A percentile compares a stretch with the other conserved stretches of the same genome.
These are phyloP conservation scores for Caenorhabditis brenneri DNA, from an alignment of 1,140 invertebrate species.

Conservation along the genomic window DNA sequence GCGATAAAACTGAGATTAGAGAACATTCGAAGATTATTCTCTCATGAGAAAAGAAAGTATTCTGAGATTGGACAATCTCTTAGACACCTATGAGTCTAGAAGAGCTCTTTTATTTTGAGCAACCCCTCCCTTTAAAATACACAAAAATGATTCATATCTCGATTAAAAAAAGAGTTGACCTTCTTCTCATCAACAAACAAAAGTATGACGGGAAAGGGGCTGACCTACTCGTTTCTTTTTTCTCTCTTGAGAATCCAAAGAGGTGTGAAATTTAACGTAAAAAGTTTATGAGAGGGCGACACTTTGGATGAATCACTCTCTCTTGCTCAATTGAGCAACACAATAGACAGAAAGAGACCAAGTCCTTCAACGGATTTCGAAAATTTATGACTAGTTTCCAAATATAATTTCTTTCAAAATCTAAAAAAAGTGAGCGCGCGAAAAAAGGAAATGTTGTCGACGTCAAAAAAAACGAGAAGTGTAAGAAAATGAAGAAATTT, in stretches of 20 bases:
- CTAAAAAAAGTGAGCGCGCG: conserved; percentile 25
- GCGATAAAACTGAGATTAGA: background rate
- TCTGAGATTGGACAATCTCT: no score
- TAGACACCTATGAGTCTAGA: no score
- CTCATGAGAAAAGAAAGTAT: background rate
- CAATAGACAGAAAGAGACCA: background rate
- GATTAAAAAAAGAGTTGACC: background rate
- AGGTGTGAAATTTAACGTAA: conserved; percentile 29
- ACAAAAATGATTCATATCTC: conserved; percentile 34
- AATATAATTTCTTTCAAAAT: conserved; percentile 20
- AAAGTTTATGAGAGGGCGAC: background rate
- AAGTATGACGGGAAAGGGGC: background rate
- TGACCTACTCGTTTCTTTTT: background rate
- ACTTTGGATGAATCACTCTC: conserved; percentile 13
- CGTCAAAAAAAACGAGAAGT: background rate
- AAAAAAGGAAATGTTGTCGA: background rate
- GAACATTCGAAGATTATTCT: conserved; percentile 13
- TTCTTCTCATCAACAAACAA: conserved; percentile 39
- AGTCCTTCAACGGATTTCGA: no score
- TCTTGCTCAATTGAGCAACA: conserved; percentile 17
- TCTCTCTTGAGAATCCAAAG: background rate
- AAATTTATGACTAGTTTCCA: background rate
- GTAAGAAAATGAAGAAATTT: background rate
- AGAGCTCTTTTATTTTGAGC: background rate
- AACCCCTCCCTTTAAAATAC: background rate